Percentiles rank a stretch among this genome's conserved stretches.
phyloP scores from a whole-genome alignment of 2,888 invertebrate genomes.

The Ochropacha duplaris region DNA sequence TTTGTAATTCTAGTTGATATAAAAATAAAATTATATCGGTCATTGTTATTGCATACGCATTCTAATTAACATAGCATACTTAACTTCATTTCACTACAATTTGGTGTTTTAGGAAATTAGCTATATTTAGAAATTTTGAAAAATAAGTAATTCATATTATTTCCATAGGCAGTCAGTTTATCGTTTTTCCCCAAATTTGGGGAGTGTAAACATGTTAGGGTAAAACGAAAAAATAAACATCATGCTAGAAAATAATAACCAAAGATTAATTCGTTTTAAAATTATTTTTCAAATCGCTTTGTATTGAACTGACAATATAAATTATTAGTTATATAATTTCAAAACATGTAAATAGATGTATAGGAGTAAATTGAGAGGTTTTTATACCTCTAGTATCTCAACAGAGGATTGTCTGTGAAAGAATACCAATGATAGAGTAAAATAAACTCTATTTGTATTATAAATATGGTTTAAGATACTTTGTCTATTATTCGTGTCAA shows the following conservation, averaged over 20 bases:
- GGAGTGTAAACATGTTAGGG: neutral
- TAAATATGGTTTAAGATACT: neutral
- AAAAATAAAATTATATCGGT: no score
- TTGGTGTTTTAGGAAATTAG: no score
- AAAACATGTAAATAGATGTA: neutral
- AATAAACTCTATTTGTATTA: neutral
- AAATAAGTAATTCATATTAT: neutral
- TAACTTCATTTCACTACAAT: no score
- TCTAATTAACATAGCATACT: no score
- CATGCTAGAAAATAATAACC: conserved; percentile 1
- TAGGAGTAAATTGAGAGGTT: neutral
- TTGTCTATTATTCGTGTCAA: neutral
- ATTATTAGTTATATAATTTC: neutral
- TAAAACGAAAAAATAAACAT: neutral
- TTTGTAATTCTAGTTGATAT: no score
- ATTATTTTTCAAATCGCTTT: neutral
- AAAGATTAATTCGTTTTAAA: neutral
- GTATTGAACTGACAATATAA: neutral
- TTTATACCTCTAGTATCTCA: neutral
- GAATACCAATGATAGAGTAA: neutral
- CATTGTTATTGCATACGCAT: no score
- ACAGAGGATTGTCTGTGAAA: neutral
- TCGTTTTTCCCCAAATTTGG: neutral
- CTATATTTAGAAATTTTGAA: neutral
- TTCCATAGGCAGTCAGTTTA: neutral